Base-by-base conservation (phyloP, 2,113 vertebrate species). In the Tyto alba region DNA sequence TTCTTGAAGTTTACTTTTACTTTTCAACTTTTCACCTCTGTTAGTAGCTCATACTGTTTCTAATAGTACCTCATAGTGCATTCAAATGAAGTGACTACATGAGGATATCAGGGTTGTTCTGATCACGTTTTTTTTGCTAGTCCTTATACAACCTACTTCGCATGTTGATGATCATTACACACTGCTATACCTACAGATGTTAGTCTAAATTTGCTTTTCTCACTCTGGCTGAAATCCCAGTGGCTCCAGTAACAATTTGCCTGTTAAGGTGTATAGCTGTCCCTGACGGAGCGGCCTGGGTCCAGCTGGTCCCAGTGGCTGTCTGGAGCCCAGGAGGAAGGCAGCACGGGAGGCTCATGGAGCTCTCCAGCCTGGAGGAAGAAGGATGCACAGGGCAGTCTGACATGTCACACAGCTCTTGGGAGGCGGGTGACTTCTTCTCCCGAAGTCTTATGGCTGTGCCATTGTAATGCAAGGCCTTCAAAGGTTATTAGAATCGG, bases 331-430 rank as follows among this genome's bases (percentile, higher is more conserved):
- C 38, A 38, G 48, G 88, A n/a, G 23, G 47, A 63, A 7, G 23
- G 41, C 47, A 16, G 8, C 2, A 1, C 0, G 0, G 43, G 41
- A 66, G 22, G 17, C 26, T 69, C 21, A 7, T 4, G 10, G 17
- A 50, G 9, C 11, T 38, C 22, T 41, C 22, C 50, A 59, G 52
- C 12, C 25, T 9, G 55, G 15, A 38, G 36, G 38, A 38, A 22
- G n/a, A 47, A 59, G 26, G 25, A n/a, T 68, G 27, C 59, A 26
- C 27, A 26, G 30, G 16, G 20, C 2, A 1, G 16, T 30, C 47
- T 7, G 10, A 16, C 0, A 1, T 15, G 48, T 32, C 59, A 53
- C 12, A 9, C 29, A 55, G 26, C 30, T 71, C 56, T 47, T 67
- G 38, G 19, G 60, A 69, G 13, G 14, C 6, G 2, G 25, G 8